These are phyloP conservation scores for Ammodytes marinus DNA, from an alignment of 2,113 vertebrate genomes.

Conservation along the genomic window DNA sequence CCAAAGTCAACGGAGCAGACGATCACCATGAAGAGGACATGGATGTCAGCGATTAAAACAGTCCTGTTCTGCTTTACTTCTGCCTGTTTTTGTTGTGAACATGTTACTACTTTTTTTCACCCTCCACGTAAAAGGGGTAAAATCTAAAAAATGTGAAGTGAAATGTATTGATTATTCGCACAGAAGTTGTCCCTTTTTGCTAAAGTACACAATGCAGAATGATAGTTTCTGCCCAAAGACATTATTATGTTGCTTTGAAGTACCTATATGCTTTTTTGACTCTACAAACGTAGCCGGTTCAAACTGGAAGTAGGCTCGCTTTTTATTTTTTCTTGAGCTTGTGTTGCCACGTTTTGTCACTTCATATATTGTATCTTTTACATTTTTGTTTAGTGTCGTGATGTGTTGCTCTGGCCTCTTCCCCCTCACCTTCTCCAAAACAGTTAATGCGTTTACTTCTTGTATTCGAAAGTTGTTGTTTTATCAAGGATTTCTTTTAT, in stretches of 20 bases:
- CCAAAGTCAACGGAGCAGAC: slow-evolving; percentile 92
- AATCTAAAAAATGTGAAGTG: slow-evolving; percentile 68
- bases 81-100: slow-evolving; percentile 56
- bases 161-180: slow-evolving; percentile 34
- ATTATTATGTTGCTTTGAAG: slow-evolving; percentile 41
- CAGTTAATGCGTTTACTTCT: slow-evolving; percentile 62
- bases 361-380: slow-evolving; percentile 43
- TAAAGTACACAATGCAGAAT: slow-evolving; percentile 50
- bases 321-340: slow-evolving; percentile 69
- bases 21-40: slow-evolving; percentile 96
- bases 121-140: not conserved
- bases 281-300: slow-evolving; percentile 25
- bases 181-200: slow-evolving; percentile 20
- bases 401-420: slow-evolving; percentile 44
- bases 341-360: slow-evolving; percentile 42
- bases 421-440: slow-evolving; percentile 17
- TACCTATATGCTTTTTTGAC: slow-evolving; percentile 19
- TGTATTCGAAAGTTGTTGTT: slow-evolving; percentile 88
- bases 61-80: slow-evolving; percentile 11
- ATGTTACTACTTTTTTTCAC: slow-evolving; percentile 2
- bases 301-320: slow-evolving; percentile 63
- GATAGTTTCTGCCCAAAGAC: slow-evolving; percentile 54
- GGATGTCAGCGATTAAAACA: slow-evolving; percentile 95
- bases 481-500: slow-evolving; percentile 92
- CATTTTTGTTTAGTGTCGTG: slow-evolving; percentile 58